Evolutionary conservation across 2,113 vertebrate species (phyloP), one percentile per base, ranked within the genome.

Genomic region (Muscicapa adusta): DNA sequence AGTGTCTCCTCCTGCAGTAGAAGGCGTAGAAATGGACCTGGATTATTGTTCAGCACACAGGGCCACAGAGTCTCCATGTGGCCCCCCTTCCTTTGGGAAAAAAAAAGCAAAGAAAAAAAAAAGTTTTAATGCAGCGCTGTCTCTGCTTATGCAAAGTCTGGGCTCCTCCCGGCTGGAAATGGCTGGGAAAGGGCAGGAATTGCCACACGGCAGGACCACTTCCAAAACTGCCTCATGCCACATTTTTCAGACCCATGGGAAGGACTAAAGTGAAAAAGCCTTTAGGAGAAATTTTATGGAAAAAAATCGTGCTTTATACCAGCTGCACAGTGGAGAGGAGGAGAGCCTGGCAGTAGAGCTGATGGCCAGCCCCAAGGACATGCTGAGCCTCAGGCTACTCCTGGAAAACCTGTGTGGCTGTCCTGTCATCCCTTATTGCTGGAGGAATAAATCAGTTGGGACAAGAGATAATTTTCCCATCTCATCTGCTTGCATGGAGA

Each of bases 311-410:
- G 10, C 40, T 36, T 48, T 48, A 29, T 34, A 34, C 20, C 33
- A 43, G 53, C 23, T 9, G 9, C 1, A 0, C 40, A 38, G 45
- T 1, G 1, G 33, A 23, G 16, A 42, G 7, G n/a, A 72, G 45
- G 34, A n/a, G 6, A 48, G 61, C 33, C 25, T 1, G 0, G 43
- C 43, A 43, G 38, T 0, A 0, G 5, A 12, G 54, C 65, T 20
- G 20, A 31, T 5, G 5, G 43, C 45, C 2, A 2, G 22, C 18
- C 15, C 40, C 25, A 13, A 33, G 31, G 14, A 48, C 13, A 18
- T 0, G 0, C 5, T 0, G 0, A 82, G 33, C n/a, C 22, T 51
- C 6, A 0, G 31, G 19, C 19, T 1, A 2, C n/a, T 1, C 2
- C 38, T 33, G 57, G 42, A 70, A 83, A 74, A 63, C 26, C 31